These are phyloP conservation scores for Oopsacas minuta DNA, from an alignment of 37 sponge, comb jelly and placozoan species.

Conservation along the genomic window DNA sequence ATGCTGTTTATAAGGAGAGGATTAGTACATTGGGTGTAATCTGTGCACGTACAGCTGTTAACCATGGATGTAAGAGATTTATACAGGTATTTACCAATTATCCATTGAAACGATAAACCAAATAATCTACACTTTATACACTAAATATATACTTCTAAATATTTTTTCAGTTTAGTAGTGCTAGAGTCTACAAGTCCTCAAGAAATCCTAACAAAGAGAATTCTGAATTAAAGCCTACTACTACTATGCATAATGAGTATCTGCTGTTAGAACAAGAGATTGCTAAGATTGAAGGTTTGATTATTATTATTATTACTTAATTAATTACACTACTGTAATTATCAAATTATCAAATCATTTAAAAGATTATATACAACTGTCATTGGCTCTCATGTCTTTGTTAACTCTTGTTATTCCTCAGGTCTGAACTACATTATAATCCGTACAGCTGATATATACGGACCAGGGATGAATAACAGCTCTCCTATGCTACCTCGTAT, in stretches of 20 bases:
- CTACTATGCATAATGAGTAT: not conserved
- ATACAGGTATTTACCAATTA: constrained; percentile 69
- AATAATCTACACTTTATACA: not conserved
- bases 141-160: not conserved
- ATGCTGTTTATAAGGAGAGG: constrained; percentile 80
- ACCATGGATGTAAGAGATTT: constrained; percentile 42
- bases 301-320: not conserved
- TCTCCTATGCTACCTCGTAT: constrained; percentile 39
- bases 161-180: constrained; percentile 11
- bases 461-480: constrained; percentile 32
- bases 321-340: not conserved
- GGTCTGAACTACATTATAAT: constrained; percentile 67
- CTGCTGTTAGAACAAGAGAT: not conserved
- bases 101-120: not conserved
- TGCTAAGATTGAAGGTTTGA: not conserved
- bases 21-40: constrained; percentile 56
- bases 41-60: constrained; percentile 54
- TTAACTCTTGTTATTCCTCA: not conserved
- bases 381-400: too few relatives aligned
- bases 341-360: not conserved
- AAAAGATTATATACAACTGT: too few relatives aligned
- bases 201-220: not conserved
- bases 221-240: not conserved
- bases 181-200: constrained; percentile 1
- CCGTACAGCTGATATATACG: constrained; percentile 80